Percentiles rank a stretch among this genome's conserved stretches.
Evolutionary conservation across 1,140 invertebrate species (phyloP).

Genomic region (Schlechtendalia chinensis): DNA sequence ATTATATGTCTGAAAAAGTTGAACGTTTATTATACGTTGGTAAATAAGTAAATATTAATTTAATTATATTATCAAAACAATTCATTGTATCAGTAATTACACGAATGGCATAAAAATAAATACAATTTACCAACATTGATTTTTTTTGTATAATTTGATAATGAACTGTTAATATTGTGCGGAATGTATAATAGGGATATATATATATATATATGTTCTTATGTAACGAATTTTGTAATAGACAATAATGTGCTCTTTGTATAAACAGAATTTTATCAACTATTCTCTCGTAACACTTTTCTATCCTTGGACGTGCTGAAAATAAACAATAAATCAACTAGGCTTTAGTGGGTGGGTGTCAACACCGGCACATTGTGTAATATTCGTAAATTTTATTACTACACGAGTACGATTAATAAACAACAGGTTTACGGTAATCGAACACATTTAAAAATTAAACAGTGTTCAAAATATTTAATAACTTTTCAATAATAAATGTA

Average conservation of each 20-base stretch:
- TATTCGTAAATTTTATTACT: background rate
- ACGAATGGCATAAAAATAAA: background rate
- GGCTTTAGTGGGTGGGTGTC: background rate
- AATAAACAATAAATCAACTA: background rate
- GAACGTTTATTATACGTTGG: too few species aligned
- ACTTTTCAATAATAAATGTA: too few species aligned
- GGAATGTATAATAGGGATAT: too few species aligned
- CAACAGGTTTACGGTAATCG: background rate
- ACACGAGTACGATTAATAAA: background rate
- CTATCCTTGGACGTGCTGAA: background rate
- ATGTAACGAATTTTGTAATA: background rate
- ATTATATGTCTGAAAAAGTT: too few species aligned
- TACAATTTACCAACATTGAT: constrained; percentile 2
- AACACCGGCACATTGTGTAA: constrained; percentile 17
- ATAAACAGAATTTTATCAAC: background rate
- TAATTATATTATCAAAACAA: background rate
- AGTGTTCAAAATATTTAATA: background rate
- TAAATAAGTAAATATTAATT: background rate
- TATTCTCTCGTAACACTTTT: background rate
- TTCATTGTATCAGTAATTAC: too few species aligned
- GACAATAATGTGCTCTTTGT: background rate
- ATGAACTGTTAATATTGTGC: background rate
- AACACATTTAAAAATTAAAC: background rate
- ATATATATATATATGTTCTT: background rate
- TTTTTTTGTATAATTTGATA: background rate